A percentile compares a stretch with the other conserved stretches of the same genome.
Conservation (phyloP, 2,797 vertebrate species). For the Pseudomugil tenellus region DNA sequence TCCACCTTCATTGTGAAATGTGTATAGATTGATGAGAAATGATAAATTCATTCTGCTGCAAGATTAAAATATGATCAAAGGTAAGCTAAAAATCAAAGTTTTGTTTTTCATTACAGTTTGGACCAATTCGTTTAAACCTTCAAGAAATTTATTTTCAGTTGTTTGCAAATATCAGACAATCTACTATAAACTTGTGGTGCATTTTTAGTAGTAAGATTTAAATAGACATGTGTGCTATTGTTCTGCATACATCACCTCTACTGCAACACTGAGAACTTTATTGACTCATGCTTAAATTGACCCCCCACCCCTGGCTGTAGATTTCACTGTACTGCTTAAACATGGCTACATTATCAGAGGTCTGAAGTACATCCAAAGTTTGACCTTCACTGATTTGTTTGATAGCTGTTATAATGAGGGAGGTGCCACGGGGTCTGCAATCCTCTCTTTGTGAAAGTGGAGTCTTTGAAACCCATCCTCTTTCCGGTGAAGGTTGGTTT, state of each 20-base stretch:
- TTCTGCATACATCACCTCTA: slow-evolving; percentile 25
- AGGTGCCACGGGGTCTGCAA: slow-evolving; percentile 53
- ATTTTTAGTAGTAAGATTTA: slow-evolving; percentile 10
- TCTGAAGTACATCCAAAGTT: slow-evolving; percentile 55
- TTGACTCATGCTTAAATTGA: slow-evolving; percentile 57
- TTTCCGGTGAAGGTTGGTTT: slow-evolving; percentile 65
- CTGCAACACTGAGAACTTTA: no score
- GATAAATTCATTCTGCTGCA: no score
- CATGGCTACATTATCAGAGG: slow-evolving; percentile 47
- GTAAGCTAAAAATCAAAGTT: no score
- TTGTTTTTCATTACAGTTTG: background rate
- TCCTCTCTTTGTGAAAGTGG: slow-evolving; percentile 58
- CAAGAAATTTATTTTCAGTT: background rate
- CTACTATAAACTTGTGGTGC: background rate
- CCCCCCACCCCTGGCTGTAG: slow-evolving; percentile 54
- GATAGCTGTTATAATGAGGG: slow-evolving; percentile 59
- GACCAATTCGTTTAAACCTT: background rate
- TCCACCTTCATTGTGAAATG: no score
- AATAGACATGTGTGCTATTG: slow-evolving; percentile 24
- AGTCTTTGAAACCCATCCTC: slow-evolving; percentile 66
- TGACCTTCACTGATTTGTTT: slow-evolving; percentile 63
- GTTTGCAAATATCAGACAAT: background rate
- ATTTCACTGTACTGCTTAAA: slow-evolving; percentile 60
- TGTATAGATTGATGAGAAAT: no score
- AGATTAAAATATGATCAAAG: background rate